These are phyloP conservation scores for Oncorhynchus tshawytscha DNA, from an alignment of 2,113 vertebrate species.

Conservation along the genomic window DNA sequence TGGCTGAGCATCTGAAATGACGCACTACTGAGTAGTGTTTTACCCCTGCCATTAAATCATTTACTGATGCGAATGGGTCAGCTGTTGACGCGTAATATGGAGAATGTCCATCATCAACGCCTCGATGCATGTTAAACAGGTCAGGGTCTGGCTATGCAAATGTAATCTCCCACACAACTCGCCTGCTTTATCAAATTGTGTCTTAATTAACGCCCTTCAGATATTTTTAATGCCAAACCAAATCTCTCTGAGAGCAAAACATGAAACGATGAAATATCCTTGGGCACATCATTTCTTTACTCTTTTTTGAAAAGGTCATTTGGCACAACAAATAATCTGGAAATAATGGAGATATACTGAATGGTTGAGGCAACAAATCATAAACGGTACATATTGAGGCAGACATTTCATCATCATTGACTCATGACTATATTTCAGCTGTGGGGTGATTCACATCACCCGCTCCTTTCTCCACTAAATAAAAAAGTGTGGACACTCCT, in stretches of 20 bases:
- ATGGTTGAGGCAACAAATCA: conserved; percentile 18
- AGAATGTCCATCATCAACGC: not conserved
- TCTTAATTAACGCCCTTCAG: conserved; percentile 14
- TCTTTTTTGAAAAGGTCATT: conserved; percentile 34
- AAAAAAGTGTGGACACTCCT: not conserved
- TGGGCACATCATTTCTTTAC: conserved; percentile 17
- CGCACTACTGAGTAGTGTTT: not conserved
- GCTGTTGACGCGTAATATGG: not conserved
- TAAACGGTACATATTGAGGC: conserved; percentile 4
- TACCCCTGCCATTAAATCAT: not conserved
- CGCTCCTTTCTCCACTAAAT: not conserved
- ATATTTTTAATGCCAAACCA: conserved; percentile 23
- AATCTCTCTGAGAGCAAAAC: conserved; percentile 1
- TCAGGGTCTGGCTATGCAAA: conserved; percentile 20
- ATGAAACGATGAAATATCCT: not conserved
- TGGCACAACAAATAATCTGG: conserved; percentile 38
- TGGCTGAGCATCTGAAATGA: not conserved
- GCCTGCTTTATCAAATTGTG: conserved; percentile 10
- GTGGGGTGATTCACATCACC: not conserved
- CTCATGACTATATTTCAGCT: not conserved
- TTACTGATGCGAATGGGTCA: not conserved
- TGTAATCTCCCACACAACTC: not conserved
- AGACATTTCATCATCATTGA: conserved; percentile 11
- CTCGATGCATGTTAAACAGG: not conserved
- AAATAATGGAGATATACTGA: conserved; percentile 31